phyloP scores from a whole-genome alignment of 2,797 vertebrate genomes.

The Artibeus lituratus region DNA sequence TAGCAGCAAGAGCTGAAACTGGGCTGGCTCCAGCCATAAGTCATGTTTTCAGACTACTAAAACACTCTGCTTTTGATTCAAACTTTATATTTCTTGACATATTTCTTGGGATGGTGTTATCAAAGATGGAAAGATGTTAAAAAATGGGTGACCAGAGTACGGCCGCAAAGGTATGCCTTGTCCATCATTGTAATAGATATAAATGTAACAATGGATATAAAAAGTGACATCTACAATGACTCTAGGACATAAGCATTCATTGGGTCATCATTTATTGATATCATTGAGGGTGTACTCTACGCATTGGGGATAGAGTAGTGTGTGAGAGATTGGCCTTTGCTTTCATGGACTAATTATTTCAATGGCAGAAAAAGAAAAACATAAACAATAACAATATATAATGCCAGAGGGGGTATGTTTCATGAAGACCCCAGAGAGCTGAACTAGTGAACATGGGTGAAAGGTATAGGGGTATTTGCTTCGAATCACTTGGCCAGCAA shows the following conservation, averaged over 20 bases:
- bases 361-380: background rate
- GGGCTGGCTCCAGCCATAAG: background rate
- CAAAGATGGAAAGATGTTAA: background rate
- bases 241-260: background rate
- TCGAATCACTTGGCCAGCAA: no score
- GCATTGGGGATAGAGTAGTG: fast-evolving
- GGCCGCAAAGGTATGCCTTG: background rate
- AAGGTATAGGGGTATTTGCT: background rate
- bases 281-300: background rate
- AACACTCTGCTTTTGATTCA: background rate
- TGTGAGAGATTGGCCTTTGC: background rate
- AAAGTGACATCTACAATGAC: background rate
- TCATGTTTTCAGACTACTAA: background rate
- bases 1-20: background rate
- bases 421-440: background rate
- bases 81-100: background rate
- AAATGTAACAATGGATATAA: background rate
- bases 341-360: background rate
- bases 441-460: fast-evolving
- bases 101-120: background rate
- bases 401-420: background rate
- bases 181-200: background rate
- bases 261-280: background rate
- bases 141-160: background rate
- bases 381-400: background rate